phyloP scores from a whole-genome alignment of 2,888 invertebrate genomes.

The Gisinianus flammeolus region DNA sequence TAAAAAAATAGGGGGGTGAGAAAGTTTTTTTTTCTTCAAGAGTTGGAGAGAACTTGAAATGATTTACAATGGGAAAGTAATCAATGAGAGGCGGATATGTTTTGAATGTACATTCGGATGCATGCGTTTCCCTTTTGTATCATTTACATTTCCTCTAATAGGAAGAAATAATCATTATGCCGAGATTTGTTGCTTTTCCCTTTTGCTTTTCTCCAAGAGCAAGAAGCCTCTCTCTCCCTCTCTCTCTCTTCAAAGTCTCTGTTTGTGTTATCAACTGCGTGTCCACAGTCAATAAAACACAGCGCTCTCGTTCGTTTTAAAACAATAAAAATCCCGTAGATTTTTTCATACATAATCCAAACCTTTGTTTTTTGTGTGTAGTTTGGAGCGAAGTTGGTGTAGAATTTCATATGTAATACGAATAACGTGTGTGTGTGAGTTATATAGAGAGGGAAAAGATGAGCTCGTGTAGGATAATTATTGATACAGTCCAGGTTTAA shows the following conservation, averaged over 20 bases:
- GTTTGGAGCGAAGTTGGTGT: too few species aligned
- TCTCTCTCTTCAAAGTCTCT: background rate
- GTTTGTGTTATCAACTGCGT: too few species aligned
- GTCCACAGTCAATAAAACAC: too few species aligned
- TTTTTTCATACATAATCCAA: too few species aligned
- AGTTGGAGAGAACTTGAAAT: background rate
- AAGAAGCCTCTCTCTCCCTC: background rate
- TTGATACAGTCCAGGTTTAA: too few species aligned
- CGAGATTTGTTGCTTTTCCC: slow-evolving; percentile 52
- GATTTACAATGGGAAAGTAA: slow-evolving; percentile 33
- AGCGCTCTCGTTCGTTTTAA: background rate
- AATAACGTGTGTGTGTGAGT: too few species aligned
- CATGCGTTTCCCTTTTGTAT: slow-evolving; percentile 57
- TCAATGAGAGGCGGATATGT: slow-evolving; percentile 55
- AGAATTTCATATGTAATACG: too few species aligned
- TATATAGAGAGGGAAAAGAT: too few species aligned
- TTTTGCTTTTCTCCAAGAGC: background rate
- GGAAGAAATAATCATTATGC: slow-evolving; percentile 58
- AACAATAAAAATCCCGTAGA: slow-evolving; percentile 28
- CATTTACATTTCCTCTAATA: slow-evolving; percentile 58
- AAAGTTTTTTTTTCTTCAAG: too few species aligned
- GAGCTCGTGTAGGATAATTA: too few species aligned
- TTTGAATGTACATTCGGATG: slow-evolving; percentile 56
- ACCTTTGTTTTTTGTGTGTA: too few species aligned
- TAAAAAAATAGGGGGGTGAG: too few species aligned